A percentile compares a stretch with the other conserved stretches of the same genome.
Conservation (phyloP, 2,888 invertebrate species). For the Epinotia ramella region DNA sequence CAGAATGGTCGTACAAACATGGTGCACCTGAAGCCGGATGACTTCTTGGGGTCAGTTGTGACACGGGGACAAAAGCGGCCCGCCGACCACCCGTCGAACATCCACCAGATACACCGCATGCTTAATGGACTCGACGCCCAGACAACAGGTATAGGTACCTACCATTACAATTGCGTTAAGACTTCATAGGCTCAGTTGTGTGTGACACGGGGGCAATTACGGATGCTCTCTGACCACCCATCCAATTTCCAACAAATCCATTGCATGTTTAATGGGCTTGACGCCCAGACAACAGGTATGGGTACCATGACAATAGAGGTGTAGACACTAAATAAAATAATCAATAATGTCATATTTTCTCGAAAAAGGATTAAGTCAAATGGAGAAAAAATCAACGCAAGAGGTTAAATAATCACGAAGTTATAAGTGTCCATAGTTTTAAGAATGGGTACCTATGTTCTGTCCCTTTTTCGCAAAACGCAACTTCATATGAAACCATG, state of each 20-base stretch:
- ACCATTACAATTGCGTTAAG: background rate
- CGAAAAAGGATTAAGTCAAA: no score
- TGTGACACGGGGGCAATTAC: background rate
- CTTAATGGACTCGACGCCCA: constrained; percentile 23
- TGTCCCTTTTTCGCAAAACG: no score
- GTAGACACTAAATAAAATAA: no score
- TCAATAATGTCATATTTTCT: no score
- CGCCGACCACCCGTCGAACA: constrained; percentile 25
- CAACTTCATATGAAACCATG: no score
- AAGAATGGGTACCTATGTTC: no score
- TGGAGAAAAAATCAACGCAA: no score
- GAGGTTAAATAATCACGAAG: no score
- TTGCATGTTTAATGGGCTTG: background rate
- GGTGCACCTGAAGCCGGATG: constrained; percentile 38
- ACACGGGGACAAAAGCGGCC: constrained; percentile 30
- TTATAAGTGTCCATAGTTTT: no score
- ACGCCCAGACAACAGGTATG: background rate
- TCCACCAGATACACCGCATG: constrained; percentile 43
- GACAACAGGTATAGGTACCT: constrained; percentile 18
- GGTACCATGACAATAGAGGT: background rate
- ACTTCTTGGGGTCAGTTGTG: constrained; percentile 41
- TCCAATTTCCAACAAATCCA: background rate
- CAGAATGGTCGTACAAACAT: constrained; percentile 44
- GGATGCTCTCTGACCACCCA: background rate
- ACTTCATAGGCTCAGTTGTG: background rate